These are phyloP conservation scores for Serranus cabrilla DNA, from an alignment of 2,797 vertebrate species.

Conservation along the genomic window DNA sequence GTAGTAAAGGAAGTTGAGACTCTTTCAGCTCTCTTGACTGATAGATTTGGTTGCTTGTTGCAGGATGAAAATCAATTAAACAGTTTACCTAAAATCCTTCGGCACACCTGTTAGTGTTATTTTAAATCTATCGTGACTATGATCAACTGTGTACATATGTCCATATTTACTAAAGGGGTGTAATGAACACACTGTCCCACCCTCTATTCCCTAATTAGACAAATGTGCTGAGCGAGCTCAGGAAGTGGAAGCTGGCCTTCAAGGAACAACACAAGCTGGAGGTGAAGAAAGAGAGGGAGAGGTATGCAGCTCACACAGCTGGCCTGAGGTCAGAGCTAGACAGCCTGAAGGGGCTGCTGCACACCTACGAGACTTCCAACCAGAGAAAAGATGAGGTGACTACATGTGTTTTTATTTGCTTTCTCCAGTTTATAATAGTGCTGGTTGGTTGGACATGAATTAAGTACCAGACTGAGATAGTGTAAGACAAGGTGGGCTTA, in stretches of 20 bases:
- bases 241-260: slow-evolving; percentile 92
- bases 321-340: slow-evolving; percentile 86
- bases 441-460: slow-evolving; percentile 1
- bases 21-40: neutral
- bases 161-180: slow-evolving; percentile 15
- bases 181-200: slow-evolving; percentile 22
- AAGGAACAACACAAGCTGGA: slow-evolving; percentile 91
- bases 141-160: slow-evolving; percentile 4
- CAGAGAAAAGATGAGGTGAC: slow-evolving; percentile 95
- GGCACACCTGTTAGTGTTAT: neutral
- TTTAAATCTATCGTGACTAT: neutral
- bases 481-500: neutral
- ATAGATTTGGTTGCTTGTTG: neutral
- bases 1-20: neutral
- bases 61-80: neutral
- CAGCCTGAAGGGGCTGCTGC: slow-evolving; percentile 89
- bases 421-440: neutral
- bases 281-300: slow-evolving; percentile 90
- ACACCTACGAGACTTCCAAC: slow-evolving; percentile 90
- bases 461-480: neutral
- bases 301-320: slow-evolving; percentile 81
- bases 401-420: slow-evolving; percentile 5
- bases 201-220: slow-evolving; percentile 77
- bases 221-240: slow-evolving; percentile 92
- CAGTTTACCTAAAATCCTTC: neutral